Conservation (phyloP, 2,113 vertebrate genomes). For the Sebastes schlegelii region DNA sequence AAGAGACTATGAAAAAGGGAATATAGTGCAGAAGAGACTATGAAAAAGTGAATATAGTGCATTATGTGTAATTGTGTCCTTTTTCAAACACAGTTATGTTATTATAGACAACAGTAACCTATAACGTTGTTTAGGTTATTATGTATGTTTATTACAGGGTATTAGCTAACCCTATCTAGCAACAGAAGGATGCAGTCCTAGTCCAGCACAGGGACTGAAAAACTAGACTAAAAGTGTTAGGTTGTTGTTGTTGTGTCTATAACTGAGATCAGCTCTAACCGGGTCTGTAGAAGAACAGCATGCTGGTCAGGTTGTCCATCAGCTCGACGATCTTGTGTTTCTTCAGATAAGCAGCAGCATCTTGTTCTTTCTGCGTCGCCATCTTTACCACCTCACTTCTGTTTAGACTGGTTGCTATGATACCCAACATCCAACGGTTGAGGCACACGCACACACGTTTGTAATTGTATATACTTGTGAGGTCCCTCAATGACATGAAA, state of each 20-base stretch:
- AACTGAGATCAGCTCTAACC: slow-evolving; percentile 56
- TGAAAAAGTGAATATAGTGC: too few species aligned
- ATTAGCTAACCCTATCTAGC: neutral
- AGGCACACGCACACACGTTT: neutral
- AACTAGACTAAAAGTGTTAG: neutral
- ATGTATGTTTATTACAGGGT: neutral
- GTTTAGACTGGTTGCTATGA: slow-evolving; percentile 79
- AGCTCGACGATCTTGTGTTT: slow-evolving; percentile 77
- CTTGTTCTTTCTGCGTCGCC: slow-evolving; percentile 70
- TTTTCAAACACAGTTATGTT: neutral
- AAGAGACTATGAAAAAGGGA: too few species aligned
- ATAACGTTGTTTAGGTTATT: neutral
- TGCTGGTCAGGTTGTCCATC: slow-evolving; percentile 75
- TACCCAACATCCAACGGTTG: slow-evolving; percentile 21
- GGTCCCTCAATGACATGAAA: neutral
- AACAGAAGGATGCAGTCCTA: neutral
- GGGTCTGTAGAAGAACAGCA: slow-evolving; percentile 80
- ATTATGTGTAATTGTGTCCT: neutral
- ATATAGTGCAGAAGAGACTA: too few species aligned
- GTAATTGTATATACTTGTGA: too few species aligned
- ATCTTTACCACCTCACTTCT: slow-evolving; percentile 45
- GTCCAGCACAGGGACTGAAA: neutral
- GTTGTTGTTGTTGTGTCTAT: neutral
- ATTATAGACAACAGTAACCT: neutral
- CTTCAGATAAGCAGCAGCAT: slow-evolving; percentile 70